Conservation (phyloP, 2,113 vertebrate species). For the Coryphaenoides rupestris region DNA sequence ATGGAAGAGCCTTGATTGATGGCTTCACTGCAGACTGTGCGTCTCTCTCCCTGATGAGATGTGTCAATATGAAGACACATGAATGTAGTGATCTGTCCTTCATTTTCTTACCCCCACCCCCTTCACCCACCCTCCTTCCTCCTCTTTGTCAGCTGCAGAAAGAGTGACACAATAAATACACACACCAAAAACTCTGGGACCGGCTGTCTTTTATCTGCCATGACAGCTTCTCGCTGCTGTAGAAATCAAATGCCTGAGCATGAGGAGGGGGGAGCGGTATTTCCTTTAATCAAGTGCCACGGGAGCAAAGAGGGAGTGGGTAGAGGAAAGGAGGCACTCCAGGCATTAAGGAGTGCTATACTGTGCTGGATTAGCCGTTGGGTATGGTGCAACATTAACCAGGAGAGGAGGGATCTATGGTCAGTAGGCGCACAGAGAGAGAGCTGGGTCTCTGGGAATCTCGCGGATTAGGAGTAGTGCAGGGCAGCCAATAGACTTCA, state of each 20-base stretch:
- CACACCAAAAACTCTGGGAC: conserved; percentile 55
- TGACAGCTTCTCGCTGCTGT: conserved; percentile 74
- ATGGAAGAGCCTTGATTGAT: conserved; percentile 55
- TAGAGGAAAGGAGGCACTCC: not conserved
- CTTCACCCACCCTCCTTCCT: conserved; percentile 6
- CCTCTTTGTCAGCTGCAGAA: conserved; percentile 39
- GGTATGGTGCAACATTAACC: not conserved
- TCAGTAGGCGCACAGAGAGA: not conserved
- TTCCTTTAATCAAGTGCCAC: conserved; percentile 84
- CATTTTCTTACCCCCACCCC: conserved; percentile 59
- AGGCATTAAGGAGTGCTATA: not conserved
- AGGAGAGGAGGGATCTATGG: not conserved
- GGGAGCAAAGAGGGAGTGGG: conserved; percentile 44
- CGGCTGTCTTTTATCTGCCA: conserved; percentile 73
- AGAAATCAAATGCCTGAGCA: conserved; percentile 71
- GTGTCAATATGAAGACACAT: conserved; percentile 68
- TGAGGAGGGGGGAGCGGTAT: conserved; percentile 50
- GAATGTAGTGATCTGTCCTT: conserved; percentile 64
- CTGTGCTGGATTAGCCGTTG: not conserved
- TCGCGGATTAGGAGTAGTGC: not conserved
- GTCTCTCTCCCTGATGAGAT: conserved; percentile 54
- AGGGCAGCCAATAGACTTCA: conserved; percentile 35
- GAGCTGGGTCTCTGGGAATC: not conserved
- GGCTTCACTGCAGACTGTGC: conserved; percentile 51
- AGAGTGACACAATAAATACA: conserved; percentile 68